phyloP scores from a whole-genome alignment of 2,797 vertebrate species.

The Mormyrus hasselquistii region DNA sequence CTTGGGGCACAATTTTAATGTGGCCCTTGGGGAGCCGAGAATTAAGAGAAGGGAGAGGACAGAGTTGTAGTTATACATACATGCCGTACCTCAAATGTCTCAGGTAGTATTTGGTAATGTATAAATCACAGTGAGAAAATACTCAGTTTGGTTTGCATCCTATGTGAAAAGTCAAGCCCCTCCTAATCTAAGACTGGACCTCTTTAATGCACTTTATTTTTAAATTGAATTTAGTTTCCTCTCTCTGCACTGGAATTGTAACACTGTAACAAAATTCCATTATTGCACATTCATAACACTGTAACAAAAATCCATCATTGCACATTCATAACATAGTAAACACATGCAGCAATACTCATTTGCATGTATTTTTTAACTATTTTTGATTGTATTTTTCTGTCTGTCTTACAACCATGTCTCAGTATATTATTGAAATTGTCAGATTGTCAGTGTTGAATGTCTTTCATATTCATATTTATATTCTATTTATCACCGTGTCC shows the following conservation, averaged over 20 bases:
- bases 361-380: neutral
- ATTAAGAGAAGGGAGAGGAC: neutral
- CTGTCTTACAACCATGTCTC: neutral
- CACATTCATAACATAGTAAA: neutral
- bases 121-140: neutral
- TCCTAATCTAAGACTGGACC: neutral
- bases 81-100: neutral
- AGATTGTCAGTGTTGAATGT: neutral
- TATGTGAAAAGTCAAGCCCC: neutral
- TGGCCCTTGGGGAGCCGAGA: neutral
- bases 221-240: neutral
- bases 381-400: neutral
- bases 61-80: neutral
- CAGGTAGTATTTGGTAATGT: neutral
- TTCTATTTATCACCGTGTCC: neutral
- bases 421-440: neutral
- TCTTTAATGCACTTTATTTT: neutral
- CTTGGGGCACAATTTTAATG: neutral
- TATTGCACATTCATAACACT: neutral
- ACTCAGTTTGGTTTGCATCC: neutral
- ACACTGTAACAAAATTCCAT: neutral
- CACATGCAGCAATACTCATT: neutral
- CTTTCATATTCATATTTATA: neutral
- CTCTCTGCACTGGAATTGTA: neutral
- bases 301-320: neutral